Percentiles rank a stretch among this genome's conserved stretches.
Conservation (phyloP, 2,888 invertebrate species). For the Phrixothrix hirtus region DNA sequence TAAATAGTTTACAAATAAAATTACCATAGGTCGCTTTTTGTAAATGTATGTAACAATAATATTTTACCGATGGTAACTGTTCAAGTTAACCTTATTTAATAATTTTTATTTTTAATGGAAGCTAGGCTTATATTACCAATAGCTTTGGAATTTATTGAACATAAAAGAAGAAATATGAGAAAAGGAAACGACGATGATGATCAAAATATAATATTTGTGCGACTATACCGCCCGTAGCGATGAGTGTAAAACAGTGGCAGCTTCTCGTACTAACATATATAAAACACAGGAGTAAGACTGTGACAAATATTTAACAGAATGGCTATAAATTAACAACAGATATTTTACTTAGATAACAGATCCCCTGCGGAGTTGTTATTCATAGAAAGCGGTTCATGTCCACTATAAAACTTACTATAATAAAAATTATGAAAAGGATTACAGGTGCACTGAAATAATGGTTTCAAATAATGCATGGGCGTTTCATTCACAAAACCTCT, state of each 20-base stretch:
- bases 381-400: conserved; percentile 17
- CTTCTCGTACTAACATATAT: conserved; percentile 52
- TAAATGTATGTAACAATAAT: no score
- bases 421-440: background rate
- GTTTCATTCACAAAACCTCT: conserved; percentile 22
- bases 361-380: conserved; percentile 23
- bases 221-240: conserved; percentile 48
- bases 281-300: conserved; percentile 54
- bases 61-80: no score
- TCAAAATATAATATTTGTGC: conserved; percentile 27
- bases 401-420: background rate
- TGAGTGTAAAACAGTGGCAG: conserved; percentile 56
- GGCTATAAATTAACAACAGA: conserved; percentile 54
- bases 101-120: no score
- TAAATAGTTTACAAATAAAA: no score
- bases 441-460: conserved; percentile 12
- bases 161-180: conserved; percentile 9
- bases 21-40: no score
- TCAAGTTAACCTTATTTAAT: no score
- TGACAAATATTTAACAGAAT: conserved; percentile 55
- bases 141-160: no score
- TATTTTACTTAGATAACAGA: conserved; percentile 50
- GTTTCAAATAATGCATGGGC: conserved; percentile 21
- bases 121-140: no score
- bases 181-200: conserved; percentile 13